A percentile compares a stretch with the other conserved stretches of the same genome.
These are phyloP conservation scores for Nesogale talazaci DNA, from an alignment of 2,113 vertebrate species.

Conservation along the genomic window DNA sequence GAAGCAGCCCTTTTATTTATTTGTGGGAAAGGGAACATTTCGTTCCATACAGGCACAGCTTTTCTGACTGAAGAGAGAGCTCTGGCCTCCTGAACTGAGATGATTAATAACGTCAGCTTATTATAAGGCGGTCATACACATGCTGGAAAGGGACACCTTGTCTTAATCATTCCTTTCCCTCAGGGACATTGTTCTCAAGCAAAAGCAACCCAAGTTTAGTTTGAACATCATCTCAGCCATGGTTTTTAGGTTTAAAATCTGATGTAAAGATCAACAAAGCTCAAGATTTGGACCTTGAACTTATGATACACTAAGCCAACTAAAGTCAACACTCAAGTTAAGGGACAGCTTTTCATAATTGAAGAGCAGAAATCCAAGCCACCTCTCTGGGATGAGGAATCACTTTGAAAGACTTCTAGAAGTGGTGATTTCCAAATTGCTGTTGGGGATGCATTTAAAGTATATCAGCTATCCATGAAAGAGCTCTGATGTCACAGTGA, in stretches of 20 bases:
- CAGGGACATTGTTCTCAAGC: slow-evolving; percentile 29
- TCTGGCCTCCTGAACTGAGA: not conserved
- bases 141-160: slow-evolving; percentile 8
- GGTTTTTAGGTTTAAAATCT: not conserved
- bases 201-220: not conserved
- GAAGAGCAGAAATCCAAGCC: not conserved
- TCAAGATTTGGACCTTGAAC: not conserved
- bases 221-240: not conserved
- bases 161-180: not conserved
- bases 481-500: no score
- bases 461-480: not conserved
- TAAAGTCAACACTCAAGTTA: not conserved
- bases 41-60: slow-evolving; percentile 39
- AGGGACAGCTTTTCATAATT: not conserved
- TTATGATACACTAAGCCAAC: not conserved
- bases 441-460: slow-evolving; percentile 25
- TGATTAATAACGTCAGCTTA: slow-evolving; percentile 24
- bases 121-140: slow-evolving; percentile 32
- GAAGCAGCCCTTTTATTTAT: not conserved
- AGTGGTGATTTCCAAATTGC: not conserved
- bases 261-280: not conserved
- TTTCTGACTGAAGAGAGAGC: not conserved
- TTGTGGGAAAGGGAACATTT: not conserved
- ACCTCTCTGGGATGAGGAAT: slow-evolving; percentile 1
- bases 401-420: not conserved